Base-by-base conservation (phyloP, 35 echinoderm and acorn worm species). In the Stichopus chloronotus region DNA sequence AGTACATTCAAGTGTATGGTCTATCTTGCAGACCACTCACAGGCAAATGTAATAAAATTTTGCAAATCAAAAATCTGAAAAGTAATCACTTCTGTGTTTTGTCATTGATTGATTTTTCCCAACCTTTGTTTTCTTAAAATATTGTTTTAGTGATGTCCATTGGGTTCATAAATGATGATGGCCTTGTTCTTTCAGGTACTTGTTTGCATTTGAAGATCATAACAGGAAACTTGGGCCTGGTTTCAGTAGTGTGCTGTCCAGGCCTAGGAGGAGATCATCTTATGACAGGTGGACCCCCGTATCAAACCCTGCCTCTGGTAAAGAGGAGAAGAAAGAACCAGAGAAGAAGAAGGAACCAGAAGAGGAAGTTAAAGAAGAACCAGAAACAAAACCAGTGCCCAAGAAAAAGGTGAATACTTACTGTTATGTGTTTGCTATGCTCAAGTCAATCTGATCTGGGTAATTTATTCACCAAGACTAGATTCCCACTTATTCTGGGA, bases 201-300 rank as follows among this genome's bases (percentile, higher is more conserved):
- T 99, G 24, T 95, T 93, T 92, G 97, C 97, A 65, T 99, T 99
- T 95, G 97, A 99, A 78, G 97, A 99, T 14, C 94, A 95, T 78
- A 96, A 96, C 78, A 90, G 97, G 19, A 99, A 99, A 69, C 94
- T 99, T 53, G 97, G 97, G 9, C 92, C 97, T 8, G 94, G 93
- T 6, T 78, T 97, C 52, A 78, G 89, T 13, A 82, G 92, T 20
- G 74, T 85, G 9, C 92, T 96, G 17, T 92, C 95, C 21, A 92
- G 95, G 16, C 93, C 93, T 12, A 91, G 94, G 43, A 93, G 97
- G 57, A 60, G 95, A 56, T 95, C 95, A 3, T 95, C 92, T 16
- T 88, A 87, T 92, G 96, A 98, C 20, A 72, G 92, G 7, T 93
- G 88, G 25, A 72, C 88, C 55, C 58, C 54, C 3, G 6, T 92